Conservation (phyloP, 2,888 invertebrate species). For the Plebejus anna region DNA sequence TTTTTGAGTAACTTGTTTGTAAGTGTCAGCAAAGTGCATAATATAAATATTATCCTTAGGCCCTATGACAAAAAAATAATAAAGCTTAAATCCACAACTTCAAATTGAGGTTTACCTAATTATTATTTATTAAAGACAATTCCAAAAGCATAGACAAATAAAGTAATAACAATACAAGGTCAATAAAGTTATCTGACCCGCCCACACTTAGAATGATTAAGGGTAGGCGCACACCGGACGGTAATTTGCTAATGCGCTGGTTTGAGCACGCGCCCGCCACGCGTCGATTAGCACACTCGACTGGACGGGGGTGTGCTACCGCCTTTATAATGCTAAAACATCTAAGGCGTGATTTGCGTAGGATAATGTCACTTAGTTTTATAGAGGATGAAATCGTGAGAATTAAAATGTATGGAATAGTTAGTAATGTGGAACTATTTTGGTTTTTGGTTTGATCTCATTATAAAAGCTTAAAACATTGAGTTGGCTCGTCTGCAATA, state of each 20-base stretch:
- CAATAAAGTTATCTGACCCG: conserved; percentile 49
- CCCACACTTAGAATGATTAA: conserved; percentile 57
- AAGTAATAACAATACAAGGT: conserved; percentile 11
- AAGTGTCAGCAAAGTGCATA: too few relatives aligned
- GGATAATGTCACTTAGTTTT: conserved; percentile 19
- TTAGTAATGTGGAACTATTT: too few relatives aligned
- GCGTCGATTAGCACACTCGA: conserved; percentile 74
- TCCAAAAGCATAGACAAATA: conserved; percentile 39
- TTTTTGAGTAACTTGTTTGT: too few relatives aligned
- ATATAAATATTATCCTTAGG: too few relatives aligned
- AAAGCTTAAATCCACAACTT: too few relatives aligned
- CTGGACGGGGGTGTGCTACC: conserved; percentile 50
- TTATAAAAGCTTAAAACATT: too few relatives aligned
- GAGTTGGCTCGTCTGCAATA: too few relatives aligned
- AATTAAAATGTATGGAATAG: too few relatives aligned
- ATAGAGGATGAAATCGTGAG: neutral
- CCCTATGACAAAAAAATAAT: too few relatives aligned
- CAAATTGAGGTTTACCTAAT: neutral
- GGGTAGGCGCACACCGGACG: conserved; percentile 62
- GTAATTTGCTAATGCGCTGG: conserved; percentile 74
- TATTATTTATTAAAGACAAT: conserved; percentile 24
- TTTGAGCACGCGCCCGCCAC: conserved; percentile 62
- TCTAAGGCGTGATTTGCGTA: conserved; percentile 13
- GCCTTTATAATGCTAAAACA: conserved; percentile 14
- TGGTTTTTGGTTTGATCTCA: too few relatives aligned